Evolutionary conservation across 2,888 invertebrate species (phyloP).

Genomic region (Stegana nigrithorax): DNA sequence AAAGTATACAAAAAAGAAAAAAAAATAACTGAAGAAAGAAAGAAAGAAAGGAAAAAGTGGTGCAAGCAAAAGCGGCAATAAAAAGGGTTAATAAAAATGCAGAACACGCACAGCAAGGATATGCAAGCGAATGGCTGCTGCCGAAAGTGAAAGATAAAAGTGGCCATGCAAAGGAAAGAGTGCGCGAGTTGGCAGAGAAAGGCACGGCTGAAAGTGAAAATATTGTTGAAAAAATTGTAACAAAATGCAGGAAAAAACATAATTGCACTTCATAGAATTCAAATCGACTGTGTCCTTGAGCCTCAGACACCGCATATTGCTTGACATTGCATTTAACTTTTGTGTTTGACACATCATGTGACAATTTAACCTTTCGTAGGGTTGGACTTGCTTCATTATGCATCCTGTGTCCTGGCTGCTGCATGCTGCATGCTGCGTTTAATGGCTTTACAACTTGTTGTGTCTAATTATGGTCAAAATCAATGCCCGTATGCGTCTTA

Average conservation of each 20-base stretch:
- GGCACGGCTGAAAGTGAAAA: constrained; percentile 34
- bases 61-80: background rate
- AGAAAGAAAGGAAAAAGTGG: constrained; percentile 15
- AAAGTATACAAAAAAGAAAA: background rate
- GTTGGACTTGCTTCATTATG: background rate
- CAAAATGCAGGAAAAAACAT: constrained; percentile 26
- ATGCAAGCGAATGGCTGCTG: too few species aligned
- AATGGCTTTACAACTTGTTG: constrained; percentile 66
- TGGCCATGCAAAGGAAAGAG: background rate
- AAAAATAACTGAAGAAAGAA: constrained; percentile 6
- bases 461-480: constrained; percentile 64
- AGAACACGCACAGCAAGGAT: too few species aligned
- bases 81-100: constrained; percentile 10
- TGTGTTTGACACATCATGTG: constrained; percentile 50
- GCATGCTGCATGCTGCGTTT: constrained; percentile 20
- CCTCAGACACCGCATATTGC: constrained; percentile 15
- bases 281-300: constrained; percentile 33
- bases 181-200: background rate
- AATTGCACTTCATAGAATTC: constrained; percentile 43
- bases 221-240: constrained; percentile 49
- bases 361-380: constrained; percentile 26
- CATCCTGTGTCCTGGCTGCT: background rate
- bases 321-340: constrained; percentile 53
- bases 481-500: constrained; percentile 47
- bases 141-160: background rate